Evolutionary conservation across 1,140 invertebrate genomes (phyloP).

Genomic region (Brachionus paranguensis): DNA sequence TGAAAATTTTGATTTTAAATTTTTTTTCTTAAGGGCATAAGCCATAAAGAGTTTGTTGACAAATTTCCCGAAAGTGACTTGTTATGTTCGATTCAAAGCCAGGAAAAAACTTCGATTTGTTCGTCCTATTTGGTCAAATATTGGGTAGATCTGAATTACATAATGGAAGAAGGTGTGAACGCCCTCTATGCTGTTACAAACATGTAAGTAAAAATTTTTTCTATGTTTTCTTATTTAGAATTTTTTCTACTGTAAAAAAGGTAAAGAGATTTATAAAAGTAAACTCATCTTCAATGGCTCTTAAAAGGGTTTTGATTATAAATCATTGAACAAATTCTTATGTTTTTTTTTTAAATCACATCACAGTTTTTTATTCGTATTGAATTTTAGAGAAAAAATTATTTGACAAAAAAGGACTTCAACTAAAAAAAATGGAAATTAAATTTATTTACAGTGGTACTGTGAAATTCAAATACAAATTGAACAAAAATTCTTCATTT

Average conservation of each 20-base stretch:
- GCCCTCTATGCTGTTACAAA: slow-evolving; percentile 18
- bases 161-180: neutral
- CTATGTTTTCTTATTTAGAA: too few species aligned
- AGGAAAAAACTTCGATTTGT: slow-evolving; percentile 8
- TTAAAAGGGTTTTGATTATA: too few species aligned
- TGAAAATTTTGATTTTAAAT: neutral
- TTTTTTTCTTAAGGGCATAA: neutral
- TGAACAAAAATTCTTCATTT: too few species aligned
- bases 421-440: too few species aligned
- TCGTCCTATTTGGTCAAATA: slow-evolving; percentile 79
- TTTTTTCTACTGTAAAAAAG: too few species aligned
- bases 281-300: neutral
- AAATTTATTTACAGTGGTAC: too few species aligned
- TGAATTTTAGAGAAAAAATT: neutral
- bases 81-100: neutral
- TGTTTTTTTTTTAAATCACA: too few species aligned
- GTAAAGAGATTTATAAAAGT: too few species aligned
- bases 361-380: neutral
- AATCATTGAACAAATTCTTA: too few species aligned
- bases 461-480: too few species aligned
- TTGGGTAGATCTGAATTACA: slow-evolving; percentile 64
- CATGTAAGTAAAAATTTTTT: neutral
- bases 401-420: too few species aligned
- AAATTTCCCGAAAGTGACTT: slow-evolving; percentile 39
- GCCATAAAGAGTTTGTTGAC: slow-evolving; percentile 24